These are phyloP conservation scores for Oncorhynchus nerka DNA, from an alignment of 2,113 vertebrate species.

Conservation along the genomic window DNA sequence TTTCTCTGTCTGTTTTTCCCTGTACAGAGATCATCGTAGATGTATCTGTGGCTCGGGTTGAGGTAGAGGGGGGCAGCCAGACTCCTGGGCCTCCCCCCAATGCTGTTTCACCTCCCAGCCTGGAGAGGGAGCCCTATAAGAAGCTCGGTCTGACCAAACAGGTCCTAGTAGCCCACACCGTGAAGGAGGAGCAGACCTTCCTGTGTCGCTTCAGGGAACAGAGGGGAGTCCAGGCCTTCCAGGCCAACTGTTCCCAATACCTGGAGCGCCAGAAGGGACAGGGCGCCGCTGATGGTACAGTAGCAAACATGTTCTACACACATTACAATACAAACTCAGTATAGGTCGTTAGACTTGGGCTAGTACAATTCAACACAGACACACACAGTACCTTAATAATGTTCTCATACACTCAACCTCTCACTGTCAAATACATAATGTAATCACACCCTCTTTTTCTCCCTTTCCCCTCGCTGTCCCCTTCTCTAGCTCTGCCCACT, in stretches of 20 bases:
- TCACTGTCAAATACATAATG: too few species aligned
- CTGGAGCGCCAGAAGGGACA: slow-evolving; percentile 76
- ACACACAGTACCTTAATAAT: not conserved
- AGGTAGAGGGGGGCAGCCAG: slow-evolving; percentile 61
- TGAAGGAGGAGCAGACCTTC: slow-evolving; percentile 92
- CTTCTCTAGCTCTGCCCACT: slow-evolving; percentile 42
- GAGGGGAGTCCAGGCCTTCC: slow-evolving; percentile 72
- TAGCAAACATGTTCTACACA: not conserved
- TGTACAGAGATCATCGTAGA: slow-evolving; percentile 86
- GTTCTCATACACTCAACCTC: not conserved
- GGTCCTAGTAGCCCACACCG: slow-evolving; percentile 90
- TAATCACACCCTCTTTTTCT: not conserved
- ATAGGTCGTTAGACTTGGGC: not conserved
- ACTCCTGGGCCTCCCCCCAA: slow-evolving; percentile 40
- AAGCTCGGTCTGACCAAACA: slow-evolving; percentile 91
- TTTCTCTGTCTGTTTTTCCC: slow-evolving; percentile 17
- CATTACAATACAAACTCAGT: too few species aligned
- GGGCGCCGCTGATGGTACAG: slow-evolving; percentile 59
- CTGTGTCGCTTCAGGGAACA: slow-evolving; percentile 82
- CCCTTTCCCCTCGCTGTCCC: not conserved
- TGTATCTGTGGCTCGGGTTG: slow-evolving; percentile 68
- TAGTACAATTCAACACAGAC: not conserved
- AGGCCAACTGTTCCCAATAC: slow-evolving; percentile 79
- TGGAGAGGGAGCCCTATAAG: slow-evolving; percentile 83
- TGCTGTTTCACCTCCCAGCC: slow-evolving; percentile 63